phyloP scores from a whole-genome alignment of 92 coral and sea anemone species.

The Phymanthus crucifer region DNA sequence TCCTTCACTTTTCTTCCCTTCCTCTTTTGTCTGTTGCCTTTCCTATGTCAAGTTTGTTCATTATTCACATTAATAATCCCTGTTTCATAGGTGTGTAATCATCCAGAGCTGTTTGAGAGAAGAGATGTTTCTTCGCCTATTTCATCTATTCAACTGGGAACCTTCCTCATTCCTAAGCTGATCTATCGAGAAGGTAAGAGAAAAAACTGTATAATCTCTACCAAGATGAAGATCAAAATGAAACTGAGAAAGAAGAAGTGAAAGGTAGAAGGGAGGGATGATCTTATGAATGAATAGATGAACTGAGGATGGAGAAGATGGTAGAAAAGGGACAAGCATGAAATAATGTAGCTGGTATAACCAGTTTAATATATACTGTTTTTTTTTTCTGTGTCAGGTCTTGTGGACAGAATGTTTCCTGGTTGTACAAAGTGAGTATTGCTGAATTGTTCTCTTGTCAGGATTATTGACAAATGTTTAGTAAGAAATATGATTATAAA shows the following conservation, averaged over 20 bases:
- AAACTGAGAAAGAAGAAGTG: no score
- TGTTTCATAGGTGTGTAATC: slow-evolving; percentile 85
- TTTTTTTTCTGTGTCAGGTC: neutral
- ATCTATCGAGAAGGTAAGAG: slow-evolving; percentile 79
- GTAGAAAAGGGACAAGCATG: neutral
- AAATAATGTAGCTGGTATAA: no score
- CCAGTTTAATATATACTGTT: neutral
- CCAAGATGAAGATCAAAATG: no score
- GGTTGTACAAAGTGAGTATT: slow-evolving; percentile 60
- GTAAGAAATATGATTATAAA: neutral
- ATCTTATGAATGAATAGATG: no score
- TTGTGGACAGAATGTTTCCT: slow-evolving; percentile 28
- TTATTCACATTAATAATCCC: neutral
- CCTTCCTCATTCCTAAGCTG: slow-evolving; percentile 84
- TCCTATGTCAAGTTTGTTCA: no score
- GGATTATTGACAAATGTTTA: no score
- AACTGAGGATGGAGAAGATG: no score
- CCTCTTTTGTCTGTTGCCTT: neutral
- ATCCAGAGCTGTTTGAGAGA: slow-evolving; percentile 96
- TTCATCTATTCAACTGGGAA: slow-evolving; percentile 56
- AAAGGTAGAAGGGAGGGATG: no score
- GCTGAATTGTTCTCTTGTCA: neutral
- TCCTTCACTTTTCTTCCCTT: no score
- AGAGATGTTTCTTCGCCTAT: slow-evolving; percentile 93
- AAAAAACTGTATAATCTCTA: no score